Base-by-base conservation (phyloP, 2,797 vertebrate species). In the Hephaestus fuliginosus region DNA sequence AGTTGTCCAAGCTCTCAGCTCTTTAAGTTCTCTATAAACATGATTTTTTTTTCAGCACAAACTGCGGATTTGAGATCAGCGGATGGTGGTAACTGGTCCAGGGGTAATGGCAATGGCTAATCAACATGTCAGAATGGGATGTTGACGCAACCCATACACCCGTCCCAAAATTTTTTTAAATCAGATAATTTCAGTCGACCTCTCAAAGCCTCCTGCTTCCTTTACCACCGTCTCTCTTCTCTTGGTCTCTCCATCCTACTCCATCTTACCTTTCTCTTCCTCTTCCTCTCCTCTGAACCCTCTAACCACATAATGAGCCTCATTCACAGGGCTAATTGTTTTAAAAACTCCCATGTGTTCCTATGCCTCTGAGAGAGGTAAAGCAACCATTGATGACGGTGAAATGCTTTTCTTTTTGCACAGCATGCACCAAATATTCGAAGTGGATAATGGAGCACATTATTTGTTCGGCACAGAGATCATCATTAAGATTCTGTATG, bases 301-400 rank as follows among this genome's bases (percentile, higher is more conserved):
- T 76, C 55, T 89, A 93, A 94, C 90, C 62, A 92, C 91, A 91
- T 94, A 93, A 95, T 93, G 83, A 84, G 61, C 39, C 88, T 84
- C 80, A 91, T 94, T 94, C 22, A 82, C 22, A 1, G 65, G 66
- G 85, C 70, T 94, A 94, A 94, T 92, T 94, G 90, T 88, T 89
- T 92, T 90, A 93, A 93, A 93, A 93, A 91, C 78, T 89, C 85
- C 90, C 90, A 92, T 92, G 88, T 93, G 93, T 91, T 86, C 66
- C 52, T 56, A 22, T 78, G 70, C 57, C 56, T 79, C 70, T 53
- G 36, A 69, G 46, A 80, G 75, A 79, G 79, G 79, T 73, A 58
- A 81, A 84, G 71, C 10, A 22, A 64, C 53, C 74, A 43, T 52
- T 75, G 62, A 80, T 80, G 57, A 76, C 52, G 5, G 28, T 5